These are phyloP conservation scores for Enteromius anoplus DNA, from an alignment of 2,797 vertebrate species.

Conservation along the genomic window DNA sequence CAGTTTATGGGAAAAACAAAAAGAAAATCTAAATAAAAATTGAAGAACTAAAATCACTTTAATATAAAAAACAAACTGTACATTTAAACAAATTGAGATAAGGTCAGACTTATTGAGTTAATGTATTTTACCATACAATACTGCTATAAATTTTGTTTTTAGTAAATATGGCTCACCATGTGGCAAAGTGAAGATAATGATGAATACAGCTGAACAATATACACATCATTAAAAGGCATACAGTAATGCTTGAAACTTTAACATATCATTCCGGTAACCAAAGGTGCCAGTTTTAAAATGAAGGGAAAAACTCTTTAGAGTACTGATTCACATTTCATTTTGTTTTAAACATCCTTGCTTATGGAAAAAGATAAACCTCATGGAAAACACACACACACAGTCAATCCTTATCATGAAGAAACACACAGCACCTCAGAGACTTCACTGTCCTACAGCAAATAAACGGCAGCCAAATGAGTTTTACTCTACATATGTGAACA, in stretches of 20 bases:
- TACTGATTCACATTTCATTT: background rate
- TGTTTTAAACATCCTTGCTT: background rate
- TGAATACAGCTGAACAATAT: background rate
- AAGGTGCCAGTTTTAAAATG: background rate
- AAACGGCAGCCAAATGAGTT: background rate
- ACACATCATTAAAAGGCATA: background rate
- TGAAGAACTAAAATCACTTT: no score
- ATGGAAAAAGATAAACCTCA: background rate
- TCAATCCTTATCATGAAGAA: constrained; percentile 25
- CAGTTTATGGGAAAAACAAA: no score
- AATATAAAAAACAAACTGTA: no score
- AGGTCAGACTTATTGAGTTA: background rate
- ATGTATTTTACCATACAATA: background rate
- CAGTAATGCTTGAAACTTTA: background rate
- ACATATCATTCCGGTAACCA: no score
- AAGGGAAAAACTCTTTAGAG: background rate
- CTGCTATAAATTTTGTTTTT: background rate
- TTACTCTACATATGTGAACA: background rate
- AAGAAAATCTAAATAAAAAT: no score
- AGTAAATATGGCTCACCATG: background rate
- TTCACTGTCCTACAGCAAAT: background rate
- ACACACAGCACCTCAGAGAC: constrained; percentile 13
- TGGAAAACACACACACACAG: background rate
- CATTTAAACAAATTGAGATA: background rate
- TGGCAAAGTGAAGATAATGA: background rate